phyloP scores from a whole-genome alignment of 2,888 invertebrate species.

The Tachina lurida region DNA sequence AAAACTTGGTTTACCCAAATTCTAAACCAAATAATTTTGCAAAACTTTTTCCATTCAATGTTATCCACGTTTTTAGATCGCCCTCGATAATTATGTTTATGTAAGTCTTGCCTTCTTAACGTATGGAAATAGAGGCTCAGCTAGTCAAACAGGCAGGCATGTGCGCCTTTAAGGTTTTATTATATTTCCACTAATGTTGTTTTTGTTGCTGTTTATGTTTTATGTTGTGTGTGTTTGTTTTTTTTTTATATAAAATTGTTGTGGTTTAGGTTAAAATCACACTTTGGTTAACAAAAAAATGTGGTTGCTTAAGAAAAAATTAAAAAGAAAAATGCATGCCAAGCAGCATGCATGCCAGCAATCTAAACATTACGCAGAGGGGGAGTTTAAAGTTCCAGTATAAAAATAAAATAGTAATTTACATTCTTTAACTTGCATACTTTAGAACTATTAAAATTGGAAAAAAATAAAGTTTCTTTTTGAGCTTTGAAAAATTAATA shows the following conservation, averaged over 20 bases:
- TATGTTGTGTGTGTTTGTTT: slow-evolving; percentile 32
- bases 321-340: slow-evolving; percentile 9
- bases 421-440: slow-evolving; percentile 33
- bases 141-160: slow-evolving; percentile 67
- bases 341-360: slow-evolving; percentile 32
- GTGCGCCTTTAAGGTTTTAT: slow-evolving; percentile 69
- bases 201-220: slow-evolving; percentile 46
- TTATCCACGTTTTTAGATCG: neutral
- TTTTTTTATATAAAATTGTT: slow-evolving; percentile 61
- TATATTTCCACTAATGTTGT: slow-evolving; percentile 36
- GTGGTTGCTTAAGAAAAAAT: slow-evolving; percentile 36
- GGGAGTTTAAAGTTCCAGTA: slow-evolving; percentile 24
- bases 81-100: slow-evolving; percentile 37
- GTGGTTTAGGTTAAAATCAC: slow-evolving; percentile 70
- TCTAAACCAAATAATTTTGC: no score
- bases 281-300: slow-evolving; percentile 62
- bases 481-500: slow-evolving; percentile 17
- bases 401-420: slow-evolving; percentile 39
- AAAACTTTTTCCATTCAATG: neutral
- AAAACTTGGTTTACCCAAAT: no score
- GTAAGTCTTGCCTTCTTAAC: slow-evolving; percentile 22
- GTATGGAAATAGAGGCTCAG: slow-evolving; percentile 32
- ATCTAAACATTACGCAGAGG: slow-evolving; percentile 28
- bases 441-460: slow-evolving; percentile 22
- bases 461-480: slow-evolving; percentile 1